phyloP scores from a whole-genome alignment of 2,888 invertebrate genomes.

The Drosophila engyochracea region DNA sequence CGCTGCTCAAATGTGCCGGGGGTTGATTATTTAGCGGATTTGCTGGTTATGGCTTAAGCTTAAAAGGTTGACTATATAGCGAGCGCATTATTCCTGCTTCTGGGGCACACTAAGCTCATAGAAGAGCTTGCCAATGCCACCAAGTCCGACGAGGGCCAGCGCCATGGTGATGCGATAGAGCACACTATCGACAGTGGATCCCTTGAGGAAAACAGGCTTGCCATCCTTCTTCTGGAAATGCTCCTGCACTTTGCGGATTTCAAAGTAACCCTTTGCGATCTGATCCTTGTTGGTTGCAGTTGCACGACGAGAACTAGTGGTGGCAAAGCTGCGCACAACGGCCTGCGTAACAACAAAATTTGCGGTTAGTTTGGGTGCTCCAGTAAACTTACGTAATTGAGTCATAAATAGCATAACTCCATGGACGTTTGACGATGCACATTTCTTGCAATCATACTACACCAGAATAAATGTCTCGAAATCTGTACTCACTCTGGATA shows the following conservation, averaged over 20 bases:
- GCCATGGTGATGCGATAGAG: conserved; percentile 85
- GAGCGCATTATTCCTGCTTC: conserved; percentile 54
- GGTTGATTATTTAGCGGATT: conserved; percentile 43
- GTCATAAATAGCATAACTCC: conserved; percentile 6
- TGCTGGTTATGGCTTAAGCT: conserved; percentile 57
- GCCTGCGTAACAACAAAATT: conserved; percentile 68
- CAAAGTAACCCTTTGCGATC: conserved; percentile 81
- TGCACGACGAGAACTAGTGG: conserved; percentile 66
- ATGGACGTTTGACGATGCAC: background rate
- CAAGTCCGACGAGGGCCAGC: conserved; percentile 84
- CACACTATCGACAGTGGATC: conserved; percentile 85
- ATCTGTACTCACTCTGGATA: conserved; percentile 81
- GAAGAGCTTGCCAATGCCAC: conserved; percentile 82
- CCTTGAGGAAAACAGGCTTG: conserved; percentile 86
- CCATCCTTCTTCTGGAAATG: conserved; percentile 86
- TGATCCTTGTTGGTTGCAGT: conserved; percentile 68
- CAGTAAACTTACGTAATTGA: conserved; percentile 79
- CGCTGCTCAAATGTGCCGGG: conserved; percentile 54
- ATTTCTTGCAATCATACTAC: background rate
- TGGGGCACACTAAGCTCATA: conserved; percentile 81
- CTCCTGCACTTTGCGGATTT: conserved; percentile 80
- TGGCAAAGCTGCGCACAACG: conserved; percentile 83
- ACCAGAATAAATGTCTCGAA: background rate
- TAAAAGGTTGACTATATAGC: conserved; percentile 42
- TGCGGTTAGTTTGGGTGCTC: conserved; percentile 62